Evolutionary conservation across 1,140 invertebrate species (phyloP).

Genomic region (Megalonaias nervosa): DNA sequence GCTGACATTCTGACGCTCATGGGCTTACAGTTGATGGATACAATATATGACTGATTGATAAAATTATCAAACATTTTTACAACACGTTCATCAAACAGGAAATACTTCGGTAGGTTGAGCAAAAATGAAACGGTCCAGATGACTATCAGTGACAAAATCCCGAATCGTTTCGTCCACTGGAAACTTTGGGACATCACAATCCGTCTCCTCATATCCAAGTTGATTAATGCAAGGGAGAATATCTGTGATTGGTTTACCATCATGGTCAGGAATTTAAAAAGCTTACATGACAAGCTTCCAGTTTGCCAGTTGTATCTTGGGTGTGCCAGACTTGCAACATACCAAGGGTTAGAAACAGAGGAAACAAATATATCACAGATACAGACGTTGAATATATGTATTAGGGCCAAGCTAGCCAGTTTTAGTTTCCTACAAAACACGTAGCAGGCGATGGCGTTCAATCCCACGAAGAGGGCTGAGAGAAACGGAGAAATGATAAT

Average conservation of each 20-base stretch:
- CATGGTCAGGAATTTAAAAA: constrained; percentile 29
- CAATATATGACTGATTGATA: background rate
- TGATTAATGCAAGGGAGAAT: constrained; percentile 15
- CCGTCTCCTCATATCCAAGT: constrained; percentile 5
- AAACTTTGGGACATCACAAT: background rate
- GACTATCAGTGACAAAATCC: background rate
- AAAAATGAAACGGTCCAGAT: constrained; percentile 4
- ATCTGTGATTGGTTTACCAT: constrained; percentile 21
- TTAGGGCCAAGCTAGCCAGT: constrained; percentile 3
- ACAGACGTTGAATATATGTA: constrained; percentile 23
- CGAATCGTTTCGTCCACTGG: constrained; percentile 26
- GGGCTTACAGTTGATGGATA: constrained; percentile 4
- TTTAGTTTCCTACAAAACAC: constrained; percentile 9
- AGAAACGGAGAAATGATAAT: constrained; percentile 20
- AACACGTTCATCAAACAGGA: constrained; percentile 14
- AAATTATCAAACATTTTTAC: background rate
- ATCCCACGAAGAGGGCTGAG: constrained; percentile 9
- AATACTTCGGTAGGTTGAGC: constrained; percentile 2
- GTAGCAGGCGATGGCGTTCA: constrained; percentile 15
- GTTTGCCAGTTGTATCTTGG: constrained; percentile 18
- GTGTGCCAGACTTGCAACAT: constrained; percentile 13
- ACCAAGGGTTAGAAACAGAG: constrained; percentile 21
- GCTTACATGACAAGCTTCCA: constrained; percentile 9
- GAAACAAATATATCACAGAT: constrained; percentile 28
- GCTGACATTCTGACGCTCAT: background rate